Conservation (phyloP, 2,888 invertebrate species). For the Dasysyrphus albostriatus region DNA sequence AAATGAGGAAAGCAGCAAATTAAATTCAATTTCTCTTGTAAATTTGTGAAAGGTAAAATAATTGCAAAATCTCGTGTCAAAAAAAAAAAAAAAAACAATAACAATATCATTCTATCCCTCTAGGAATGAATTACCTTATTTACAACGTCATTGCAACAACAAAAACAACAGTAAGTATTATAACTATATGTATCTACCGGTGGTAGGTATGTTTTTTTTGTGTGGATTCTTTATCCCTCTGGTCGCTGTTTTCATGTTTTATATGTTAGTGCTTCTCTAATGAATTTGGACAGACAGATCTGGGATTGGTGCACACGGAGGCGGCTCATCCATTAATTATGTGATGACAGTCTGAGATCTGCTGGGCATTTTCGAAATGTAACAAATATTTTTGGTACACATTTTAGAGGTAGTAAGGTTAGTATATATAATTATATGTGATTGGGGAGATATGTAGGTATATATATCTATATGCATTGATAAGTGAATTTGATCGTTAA, state of each 20-base stretch:
- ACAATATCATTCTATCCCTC: neutral
- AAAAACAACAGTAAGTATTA: neutral
- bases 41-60: conserved; percentile 40
- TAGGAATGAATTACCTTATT: conserved; percentile 16
- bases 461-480: too few relatives aligned
- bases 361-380: conserved; percentile 71
- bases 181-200: conserved; percentile 7
- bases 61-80: conserved; percentile 15
- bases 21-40: neutral
- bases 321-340: conserved; percentile 77
- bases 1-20: neutral
- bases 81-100: neutral
- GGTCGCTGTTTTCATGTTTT: conserved; percentile 65
- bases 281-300: conserved; percentile 75
- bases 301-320: conserved; percentile 69
- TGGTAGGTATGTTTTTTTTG: conserved; percentile 4
- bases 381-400: conserved; percentile 38
- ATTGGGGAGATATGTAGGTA: neutral
- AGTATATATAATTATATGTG: neutral
- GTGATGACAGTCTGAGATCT: conserved; percentile 76
- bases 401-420: neutral
- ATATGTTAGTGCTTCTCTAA: conserved; percentile 70
- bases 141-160: neutral
- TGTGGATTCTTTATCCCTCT: conserved; percentile 34
- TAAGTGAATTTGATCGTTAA: neutral